phyloP scores from a whole-genome alignment of 2,113 vertebrate genomes.

The Ctenomys sociabilis region DNA sequence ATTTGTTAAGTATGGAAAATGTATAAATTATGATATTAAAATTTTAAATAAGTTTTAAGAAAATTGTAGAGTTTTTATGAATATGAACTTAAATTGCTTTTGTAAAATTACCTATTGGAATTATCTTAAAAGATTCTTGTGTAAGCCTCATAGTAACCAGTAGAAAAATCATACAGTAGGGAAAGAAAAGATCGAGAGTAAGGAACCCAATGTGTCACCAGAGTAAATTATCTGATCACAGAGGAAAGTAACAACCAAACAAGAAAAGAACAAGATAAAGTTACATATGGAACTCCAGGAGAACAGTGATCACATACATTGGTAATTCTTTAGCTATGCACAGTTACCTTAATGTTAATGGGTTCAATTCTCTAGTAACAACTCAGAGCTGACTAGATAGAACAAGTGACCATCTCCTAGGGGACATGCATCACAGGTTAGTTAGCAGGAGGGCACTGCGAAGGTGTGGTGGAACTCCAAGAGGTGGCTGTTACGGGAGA shows the following conservation, averaged over 20 bases:
- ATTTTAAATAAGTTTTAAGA: neutral
- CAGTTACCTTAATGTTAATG: too few species aligned
- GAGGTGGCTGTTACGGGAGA: neutral
- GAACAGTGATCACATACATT: neutral
- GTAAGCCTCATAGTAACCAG: neutral
- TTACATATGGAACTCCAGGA: too few species aligned
- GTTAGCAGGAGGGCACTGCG: neutral
- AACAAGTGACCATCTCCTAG: neutral
- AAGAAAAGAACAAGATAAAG: neutral
- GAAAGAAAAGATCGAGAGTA: neutral
- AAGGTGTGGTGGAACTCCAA: neutral
- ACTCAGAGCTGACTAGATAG: neutral
- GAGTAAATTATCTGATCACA: neutral
- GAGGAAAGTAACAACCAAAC: neutral
- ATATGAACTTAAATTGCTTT: neutral
- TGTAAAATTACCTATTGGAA: neutral
- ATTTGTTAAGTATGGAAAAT: neutral
- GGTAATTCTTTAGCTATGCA: too few species aligned
- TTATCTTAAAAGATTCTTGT: neutral
- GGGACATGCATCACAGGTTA: neutral
- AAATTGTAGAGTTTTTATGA: neutral
- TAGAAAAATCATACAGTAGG: neutral
- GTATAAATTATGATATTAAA: neutral
- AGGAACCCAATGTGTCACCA: neutral
- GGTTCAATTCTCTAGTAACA: neutral